These are phyloP conservation scores for Tylochromis polylepis DNA, from an alignment of 2,113 vertebrate genomes.

Conservation along the genomic window DNA sequence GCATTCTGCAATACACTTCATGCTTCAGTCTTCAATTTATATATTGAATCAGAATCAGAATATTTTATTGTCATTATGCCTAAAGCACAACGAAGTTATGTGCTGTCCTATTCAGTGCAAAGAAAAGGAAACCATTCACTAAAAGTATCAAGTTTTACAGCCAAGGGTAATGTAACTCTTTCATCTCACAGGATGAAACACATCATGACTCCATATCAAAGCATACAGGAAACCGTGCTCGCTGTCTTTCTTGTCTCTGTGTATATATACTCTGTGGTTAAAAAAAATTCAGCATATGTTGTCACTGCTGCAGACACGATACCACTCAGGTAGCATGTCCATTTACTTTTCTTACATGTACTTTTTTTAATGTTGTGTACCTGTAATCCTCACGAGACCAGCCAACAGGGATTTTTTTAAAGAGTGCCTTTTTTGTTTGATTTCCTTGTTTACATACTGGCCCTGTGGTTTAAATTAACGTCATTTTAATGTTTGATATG, in stretches of 20 bases:
- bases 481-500: accelerated
- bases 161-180: too few species aligned
- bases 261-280: not conserved
- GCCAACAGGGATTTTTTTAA: not conserved
- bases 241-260: not conserved
- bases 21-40: not conserved
- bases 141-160: too few species aligned
- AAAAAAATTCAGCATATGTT: not conserved
- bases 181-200: too few species aligned
- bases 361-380: not conserved
- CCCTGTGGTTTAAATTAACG: not conserved
- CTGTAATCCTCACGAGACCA: not conserved
- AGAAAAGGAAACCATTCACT: too few species aligned
- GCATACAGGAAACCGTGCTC: not conserved
- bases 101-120: not conserved
- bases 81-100: accelerated
- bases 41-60: not conserved
- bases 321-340: constrained; percentile 3
- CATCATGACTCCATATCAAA: too few species aligned
- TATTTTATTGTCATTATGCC: not conserved
- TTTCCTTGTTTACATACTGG: not conserved
- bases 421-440: accelerated
- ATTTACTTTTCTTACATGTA: not conserved
- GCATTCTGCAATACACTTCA: not conserved
- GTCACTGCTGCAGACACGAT: not conserved